Percentiles rank a stretch among this genome's conserved stretches.
Conservation (phyloP, 2,797 vertebrate genomes). For the Australoheros facetus region DNA sequence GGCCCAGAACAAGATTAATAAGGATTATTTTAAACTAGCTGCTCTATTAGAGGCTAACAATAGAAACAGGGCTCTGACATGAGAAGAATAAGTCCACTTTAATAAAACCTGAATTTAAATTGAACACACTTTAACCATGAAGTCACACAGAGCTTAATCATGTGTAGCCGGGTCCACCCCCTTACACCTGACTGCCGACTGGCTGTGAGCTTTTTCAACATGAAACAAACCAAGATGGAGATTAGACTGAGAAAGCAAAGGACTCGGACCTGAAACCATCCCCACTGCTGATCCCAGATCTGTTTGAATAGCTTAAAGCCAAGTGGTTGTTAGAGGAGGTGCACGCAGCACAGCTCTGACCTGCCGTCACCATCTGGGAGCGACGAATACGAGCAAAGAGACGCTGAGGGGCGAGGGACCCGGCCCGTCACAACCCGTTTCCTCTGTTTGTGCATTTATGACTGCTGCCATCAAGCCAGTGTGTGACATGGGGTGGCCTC, state of each 20-base stretch:
- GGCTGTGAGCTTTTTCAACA: not conserved
- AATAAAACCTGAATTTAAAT: not conserved
- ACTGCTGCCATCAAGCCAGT: constrained; percentile 47
- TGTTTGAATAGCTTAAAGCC: not conserved
- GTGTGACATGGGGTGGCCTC: constrained; percentile 68
- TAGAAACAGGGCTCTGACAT: not conserved
- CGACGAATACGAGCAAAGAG: not conserved
- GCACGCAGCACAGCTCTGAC: not conserved
- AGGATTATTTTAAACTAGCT: not conserved
- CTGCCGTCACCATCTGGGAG: not conserved
- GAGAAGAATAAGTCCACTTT: not conserved
- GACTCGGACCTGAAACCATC: not conserved
- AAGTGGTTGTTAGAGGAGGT: not conserved
- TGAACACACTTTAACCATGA: not conserved
- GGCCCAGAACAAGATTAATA: not conserved
- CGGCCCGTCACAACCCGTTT: not conserved
- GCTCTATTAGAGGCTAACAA: not conserved
- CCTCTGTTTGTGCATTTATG: not conserved
- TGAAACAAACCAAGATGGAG: not conserved
- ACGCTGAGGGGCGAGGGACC: not conserved
- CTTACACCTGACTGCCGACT: not conserved
- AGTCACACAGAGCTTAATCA: not conserved
- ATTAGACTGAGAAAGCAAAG: not conserved
- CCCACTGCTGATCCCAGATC: not conserved
- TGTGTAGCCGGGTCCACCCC: not conserved